Percentiles rank a stretch among this genome's conserved stretches.
These are phyloP conservation scores for Tympanoctomys barrerae DNA, from an alignment of 2,797 vertebrate species.

Conservation along the genomic window DNA sequence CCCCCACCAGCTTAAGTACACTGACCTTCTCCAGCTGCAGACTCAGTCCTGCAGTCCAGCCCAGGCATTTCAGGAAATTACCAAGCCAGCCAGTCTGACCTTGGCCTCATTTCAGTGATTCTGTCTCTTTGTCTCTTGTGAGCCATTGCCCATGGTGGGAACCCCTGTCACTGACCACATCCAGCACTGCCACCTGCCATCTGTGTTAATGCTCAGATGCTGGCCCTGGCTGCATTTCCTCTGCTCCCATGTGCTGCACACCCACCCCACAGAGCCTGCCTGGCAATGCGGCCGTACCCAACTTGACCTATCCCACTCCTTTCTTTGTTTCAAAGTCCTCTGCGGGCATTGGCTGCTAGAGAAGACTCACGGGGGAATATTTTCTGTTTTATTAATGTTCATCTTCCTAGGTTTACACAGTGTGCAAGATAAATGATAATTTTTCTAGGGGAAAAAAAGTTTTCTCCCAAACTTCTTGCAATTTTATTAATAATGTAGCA, in stretches of 20 bases:
- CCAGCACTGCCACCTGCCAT: neutral
- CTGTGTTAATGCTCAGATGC: neutral
- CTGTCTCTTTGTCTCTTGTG: neutral
- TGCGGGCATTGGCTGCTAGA: neutral
- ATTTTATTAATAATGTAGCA: slow-evolving; percentile 84
- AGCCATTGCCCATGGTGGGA: neutral
- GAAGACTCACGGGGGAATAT: slow-evolving; percentile 48
- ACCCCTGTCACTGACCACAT: neutral
- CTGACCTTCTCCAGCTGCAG: neutral
- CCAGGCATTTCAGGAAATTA: neutral
- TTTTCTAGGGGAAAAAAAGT: slow-evolving; percentile 73
- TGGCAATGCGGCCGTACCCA: neutral
- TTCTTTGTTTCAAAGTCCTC: slow-evolving; percentile 13
- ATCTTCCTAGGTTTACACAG: slow-evolving; percentile 51
- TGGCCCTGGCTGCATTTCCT: neutral
- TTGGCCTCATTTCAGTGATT: slow-evolving; percentile 50
- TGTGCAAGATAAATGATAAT: slow-evolving; percentile 73
- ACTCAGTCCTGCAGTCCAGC: neutral
- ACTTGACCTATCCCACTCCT: neutral
- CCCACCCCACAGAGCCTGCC: neutral
- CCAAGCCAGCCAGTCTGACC: neutral
- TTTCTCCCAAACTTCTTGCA: slow-evolving; percentile 75
- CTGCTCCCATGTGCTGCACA: neutral
- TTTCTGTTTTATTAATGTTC: slow-evolving; percentile 68
- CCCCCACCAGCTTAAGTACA: neutral